Percentiles rank a stretch among this genome's conserved stretches.
Conservation (phyloP, 2,113 vertebrate species). For the Eudorcas thomsonii region DNA sequence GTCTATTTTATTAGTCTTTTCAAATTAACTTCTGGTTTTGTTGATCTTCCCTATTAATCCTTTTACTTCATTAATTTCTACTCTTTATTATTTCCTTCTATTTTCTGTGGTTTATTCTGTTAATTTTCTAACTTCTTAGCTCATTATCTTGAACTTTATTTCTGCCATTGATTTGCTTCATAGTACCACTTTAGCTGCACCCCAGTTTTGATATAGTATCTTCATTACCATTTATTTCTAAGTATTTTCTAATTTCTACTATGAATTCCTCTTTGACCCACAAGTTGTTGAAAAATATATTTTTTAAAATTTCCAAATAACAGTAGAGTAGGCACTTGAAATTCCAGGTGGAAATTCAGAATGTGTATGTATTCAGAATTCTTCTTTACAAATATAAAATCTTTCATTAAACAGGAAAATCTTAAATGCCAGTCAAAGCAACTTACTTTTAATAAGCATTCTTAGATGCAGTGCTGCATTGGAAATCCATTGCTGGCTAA, state of each 20-base stretch:
- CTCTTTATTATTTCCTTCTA: neutral
- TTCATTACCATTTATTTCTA: neutral
- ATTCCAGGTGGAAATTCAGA: neutral
- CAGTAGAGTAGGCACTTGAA: neutral
- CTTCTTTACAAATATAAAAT: neutral
- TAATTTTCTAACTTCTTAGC: constrained; percentile 17
- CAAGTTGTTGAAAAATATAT: neutral
- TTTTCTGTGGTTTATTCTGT: neutral
- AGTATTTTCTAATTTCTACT: neutral
- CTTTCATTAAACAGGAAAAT: constrained; percentile 22
- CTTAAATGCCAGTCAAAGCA: neutral
- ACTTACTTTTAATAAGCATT: constrained; percentile 1
- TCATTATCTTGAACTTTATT: neutral
- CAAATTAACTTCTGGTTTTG: neutral
- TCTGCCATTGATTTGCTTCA: neutral
- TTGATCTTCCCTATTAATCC: neutral
- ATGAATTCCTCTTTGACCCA: neutral
- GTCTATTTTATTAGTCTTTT: constrained; percentile 12
- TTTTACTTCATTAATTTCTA: constrained; percentile 6
- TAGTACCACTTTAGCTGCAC: neutral
- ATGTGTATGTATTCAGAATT: neutral
- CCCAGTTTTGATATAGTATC: neutral
- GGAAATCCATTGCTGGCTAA: neutral
- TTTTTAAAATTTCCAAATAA: neutral
- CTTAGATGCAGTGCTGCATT: neutral